Conservation (phyloP, 2,113 vertebrate genomes). For the Heptranchias perlo region DNA sequence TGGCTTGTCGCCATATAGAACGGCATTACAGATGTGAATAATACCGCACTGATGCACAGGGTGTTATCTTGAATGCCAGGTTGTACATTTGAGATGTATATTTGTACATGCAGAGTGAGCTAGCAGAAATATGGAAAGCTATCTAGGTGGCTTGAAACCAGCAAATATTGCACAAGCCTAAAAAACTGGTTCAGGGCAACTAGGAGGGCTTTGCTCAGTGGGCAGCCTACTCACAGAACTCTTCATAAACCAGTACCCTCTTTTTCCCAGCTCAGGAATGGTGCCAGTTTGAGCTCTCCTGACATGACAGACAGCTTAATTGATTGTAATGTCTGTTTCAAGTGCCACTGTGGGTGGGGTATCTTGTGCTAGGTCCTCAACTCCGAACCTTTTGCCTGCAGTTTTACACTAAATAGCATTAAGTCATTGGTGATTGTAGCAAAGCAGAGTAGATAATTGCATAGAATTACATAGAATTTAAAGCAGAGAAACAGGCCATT, state of each 20-base stretch:
- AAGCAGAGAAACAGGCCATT: neutral
- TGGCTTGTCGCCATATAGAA: neutral
- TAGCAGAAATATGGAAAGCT: neutral
- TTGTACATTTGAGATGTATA: conserved; percentile 1
- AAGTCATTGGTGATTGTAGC: neutral
- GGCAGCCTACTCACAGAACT: neutral
- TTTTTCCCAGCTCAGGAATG: neutral
- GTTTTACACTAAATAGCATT: neutral
- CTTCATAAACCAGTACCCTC: neutral
- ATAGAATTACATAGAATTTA: neutral
- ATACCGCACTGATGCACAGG: neutral
- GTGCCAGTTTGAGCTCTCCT: neutral
- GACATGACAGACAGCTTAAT: neutral
- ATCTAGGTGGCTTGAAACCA: neutral
- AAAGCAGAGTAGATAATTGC: neutral
- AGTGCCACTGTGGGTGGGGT: neutral
- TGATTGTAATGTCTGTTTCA: neutral
- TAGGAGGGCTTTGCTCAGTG: neutral
- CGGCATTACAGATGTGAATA: neutral
- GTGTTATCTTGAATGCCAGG: neutral
- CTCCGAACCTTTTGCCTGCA: neutral
- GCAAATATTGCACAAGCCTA: neutral
- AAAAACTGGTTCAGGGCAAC: neutral
- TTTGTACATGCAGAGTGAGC: neutral
- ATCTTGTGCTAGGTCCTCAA: neutral